Conservation (phyloP, 2,888 invertebrate species). For the Aromia moschata region DNA sequence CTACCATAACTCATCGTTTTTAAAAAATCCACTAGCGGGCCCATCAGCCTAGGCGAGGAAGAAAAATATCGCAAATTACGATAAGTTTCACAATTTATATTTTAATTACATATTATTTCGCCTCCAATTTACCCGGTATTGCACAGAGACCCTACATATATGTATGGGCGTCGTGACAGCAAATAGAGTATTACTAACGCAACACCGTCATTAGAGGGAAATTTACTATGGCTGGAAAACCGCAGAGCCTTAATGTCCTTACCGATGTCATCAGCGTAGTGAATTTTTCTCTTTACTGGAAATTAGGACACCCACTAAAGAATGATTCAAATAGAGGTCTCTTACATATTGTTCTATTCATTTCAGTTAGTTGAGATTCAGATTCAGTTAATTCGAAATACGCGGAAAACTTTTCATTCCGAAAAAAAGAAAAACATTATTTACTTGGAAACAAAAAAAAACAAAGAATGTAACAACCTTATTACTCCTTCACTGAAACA, state of each 20-base stretch:
- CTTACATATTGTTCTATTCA: no score
- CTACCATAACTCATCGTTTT: not conserved
- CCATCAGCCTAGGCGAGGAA: not conserved
- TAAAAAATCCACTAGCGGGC: not conserved
- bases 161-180: slow-evolving; percentile 20
- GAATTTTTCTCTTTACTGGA: no score
- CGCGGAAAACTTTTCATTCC: no score
- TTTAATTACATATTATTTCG: slow-evolving; percentile 20
- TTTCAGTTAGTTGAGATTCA: no score
- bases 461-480: no score
- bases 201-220: slow-evolving; percentile 27
- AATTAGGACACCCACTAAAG: no score
- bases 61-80: slow-evolving; percentile 9
- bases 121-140: slow-evolving; percentile 19
- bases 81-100: slow-evolving; percentile 18
- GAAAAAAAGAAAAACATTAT: no score
- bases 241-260: slow-evolving; percentile 23
- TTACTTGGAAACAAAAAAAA: no score
- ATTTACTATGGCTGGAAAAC: slow-evolving; percentile 21
- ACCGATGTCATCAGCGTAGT: slow-evolving; percentile 27
- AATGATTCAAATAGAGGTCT: no score
- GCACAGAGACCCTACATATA: slow-evolving; percentile 17
- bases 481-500: no score
- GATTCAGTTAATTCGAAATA: no score
- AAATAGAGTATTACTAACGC: slow-evolving; percentile 25